A percentile compares a stretch with the other conserved stretches of the same genome.
phyloP scores from a whole-genome alignment of 2,113 vertebrate genomes.

The Microcebus tavaratra region DNA sequence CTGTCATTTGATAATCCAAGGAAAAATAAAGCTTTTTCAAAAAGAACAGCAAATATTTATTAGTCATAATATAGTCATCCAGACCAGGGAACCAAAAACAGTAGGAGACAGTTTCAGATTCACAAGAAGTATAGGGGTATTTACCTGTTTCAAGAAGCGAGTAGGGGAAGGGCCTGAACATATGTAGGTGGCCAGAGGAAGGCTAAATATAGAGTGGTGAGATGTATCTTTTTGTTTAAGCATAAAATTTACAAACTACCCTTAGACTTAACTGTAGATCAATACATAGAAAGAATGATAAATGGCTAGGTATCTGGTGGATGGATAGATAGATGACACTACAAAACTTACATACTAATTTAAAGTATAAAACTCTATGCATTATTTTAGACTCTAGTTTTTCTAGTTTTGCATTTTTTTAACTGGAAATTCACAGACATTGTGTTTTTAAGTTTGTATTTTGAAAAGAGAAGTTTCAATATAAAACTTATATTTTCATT shows the following conservation, averaged over 20 bases:
- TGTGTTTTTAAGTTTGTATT: background rate
- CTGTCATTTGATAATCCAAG: background rate
- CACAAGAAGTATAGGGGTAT: background rate
- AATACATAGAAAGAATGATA: background rate
- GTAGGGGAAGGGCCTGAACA: background rate
- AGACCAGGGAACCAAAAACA: background rate
- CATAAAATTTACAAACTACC: background rate
- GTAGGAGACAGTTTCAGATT: background rate
- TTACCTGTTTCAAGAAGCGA: background rate
- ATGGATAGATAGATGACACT: background rate
- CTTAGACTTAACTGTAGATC: background rate
- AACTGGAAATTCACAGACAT: background rate
- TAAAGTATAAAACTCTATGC: background rate
- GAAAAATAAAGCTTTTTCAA: background rate
- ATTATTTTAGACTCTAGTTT: background rate
- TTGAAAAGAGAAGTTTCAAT: background rate
- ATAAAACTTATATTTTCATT: background rate
- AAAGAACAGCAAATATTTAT: background rate
- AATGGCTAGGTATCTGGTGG: background rate
- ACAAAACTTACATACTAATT: background rate
- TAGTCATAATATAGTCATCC: background rate
- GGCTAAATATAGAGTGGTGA: background rate
- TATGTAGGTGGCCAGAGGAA: background rate
- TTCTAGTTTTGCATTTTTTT: background rate
- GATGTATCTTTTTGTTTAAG: background rate